phyloP scores from a whole-genome alignment of 2,888 invertebrate species.

The Ormia ochracea region DNA sequence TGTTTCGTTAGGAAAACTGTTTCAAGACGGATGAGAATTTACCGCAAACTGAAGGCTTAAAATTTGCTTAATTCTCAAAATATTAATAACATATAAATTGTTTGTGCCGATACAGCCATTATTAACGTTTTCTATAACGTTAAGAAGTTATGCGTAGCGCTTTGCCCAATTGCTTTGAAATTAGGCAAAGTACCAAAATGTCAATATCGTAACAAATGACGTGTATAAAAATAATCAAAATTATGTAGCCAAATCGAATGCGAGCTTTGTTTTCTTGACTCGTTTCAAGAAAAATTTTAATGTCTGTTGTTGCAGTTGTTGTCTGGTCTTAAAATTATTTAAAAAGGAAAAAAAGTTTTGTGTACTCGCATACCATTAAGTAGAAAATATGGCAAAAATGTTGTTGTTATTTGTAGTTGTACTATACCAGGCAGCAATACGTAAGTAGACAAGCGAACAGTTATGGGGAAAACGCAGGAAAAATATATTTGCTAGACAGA shows the following conservation, averaged over 20 bases:
- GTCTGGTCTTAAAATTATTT: conserved; percentile 20
- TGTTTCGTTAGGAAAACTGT: too few species aligned
- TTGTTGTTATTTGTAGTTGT: conserved; percentile 22
- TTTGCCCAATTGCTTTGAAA: conserved; percentile 38
- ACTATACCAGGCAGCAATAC: conserved; percentile 1
- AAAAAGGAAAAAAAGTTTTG: too few species aligned
- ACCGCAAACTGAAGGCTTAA: too few species aligned
- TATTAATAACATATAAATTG: too few species aligned
- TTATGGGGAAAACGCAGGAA: neutral
- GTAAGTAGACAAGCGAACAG: conserved; percentile 26
- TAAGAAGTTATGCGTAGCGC: conserved; percentile 48
- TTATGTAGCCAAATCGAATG: conserved; percentile 37
- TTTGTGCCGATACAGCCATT: too few species aligned
- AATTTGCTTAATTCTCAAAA: too few species aligned
- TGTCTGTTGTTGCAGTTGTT: conserved; percentile 15
- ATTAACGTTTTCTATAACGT: neutral
- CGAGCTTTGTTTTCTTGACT: neutral
- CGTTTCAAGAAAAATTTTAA: neutral
- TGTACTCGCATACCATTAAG: conserved; percentile 7
- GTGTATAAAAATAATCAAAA: conserved; percentile 33
- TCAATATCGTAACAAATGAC: conserved; percentile 47
- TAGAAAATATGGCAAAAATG: conserved; percentile 56
- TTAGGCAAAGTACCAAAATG: conserved; percentile 45
- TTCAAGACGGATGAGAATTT: too few species aligned
- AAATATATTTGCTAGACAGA: neutral